These are phyloP conservation scores for Aphelinus certus DNA, from an alignment of 1,140 invertebrate species.

Conservation along the genomic window DNA sequence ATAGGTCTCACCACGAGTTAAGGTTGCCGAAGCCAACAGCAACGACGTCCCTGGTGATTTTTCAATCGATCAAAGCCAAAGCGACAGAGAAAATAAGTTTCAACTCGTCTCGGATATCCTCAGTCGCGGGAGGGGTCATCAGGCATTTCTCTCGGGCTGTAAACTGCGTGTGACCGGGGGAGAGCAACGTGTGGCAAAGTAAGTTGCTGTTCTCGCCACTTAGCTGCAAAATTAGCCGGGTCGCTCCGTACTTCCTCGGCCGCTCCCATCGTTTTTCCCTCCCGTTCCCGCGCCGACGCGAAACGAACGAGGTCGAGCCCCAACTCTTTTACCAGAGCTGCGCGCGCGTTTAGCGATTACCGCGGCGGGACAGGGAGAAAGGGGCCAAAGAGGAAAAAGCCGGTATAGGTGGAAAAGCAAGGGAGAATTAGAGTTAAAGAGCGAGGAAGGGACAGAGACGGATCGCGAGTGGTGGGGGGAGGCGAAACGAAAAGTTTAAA, in stretches of 20 bases:
- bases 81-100: neutral
- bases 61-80: too few species aligned
- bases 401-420: neutral
- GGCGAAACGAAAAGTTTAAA: conserved; percentile 28
- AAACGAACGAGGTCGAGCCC: neutral
- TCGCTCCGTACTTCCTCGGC: neutral
- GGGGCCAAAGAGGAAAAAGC: neutral
- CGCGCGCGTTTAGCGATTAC: conserved; percentile 8
- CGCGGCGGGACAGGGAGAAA: neutral
- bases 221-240: conserved; percentile 11
- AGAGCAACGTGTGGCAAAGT: neutral
- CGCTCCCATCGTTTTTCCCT: neutral
- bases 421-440: neutral
- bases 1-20: too few species aligned
- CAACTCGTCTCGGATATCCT: neutral
- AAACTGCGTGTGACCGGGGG: conserved; percentile 2
- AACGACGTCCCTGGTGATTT: too few species aligned
- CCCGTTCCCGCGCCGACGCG: neutral
- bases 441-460: neutral
- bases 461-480: neutral
- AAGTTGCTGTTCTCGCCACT: conserved; percentile 11
- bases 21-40: too few species aligned
- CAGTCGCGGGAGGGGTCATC: neutral
- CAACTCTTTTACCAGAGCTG: neutral
- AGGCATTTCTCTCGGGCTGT: neutral